These are phyloP conservation scores for Elanus axillaris DNA, from an alignment of 2,113 vertebrate species.

Conservation along the genomic window DNA sequence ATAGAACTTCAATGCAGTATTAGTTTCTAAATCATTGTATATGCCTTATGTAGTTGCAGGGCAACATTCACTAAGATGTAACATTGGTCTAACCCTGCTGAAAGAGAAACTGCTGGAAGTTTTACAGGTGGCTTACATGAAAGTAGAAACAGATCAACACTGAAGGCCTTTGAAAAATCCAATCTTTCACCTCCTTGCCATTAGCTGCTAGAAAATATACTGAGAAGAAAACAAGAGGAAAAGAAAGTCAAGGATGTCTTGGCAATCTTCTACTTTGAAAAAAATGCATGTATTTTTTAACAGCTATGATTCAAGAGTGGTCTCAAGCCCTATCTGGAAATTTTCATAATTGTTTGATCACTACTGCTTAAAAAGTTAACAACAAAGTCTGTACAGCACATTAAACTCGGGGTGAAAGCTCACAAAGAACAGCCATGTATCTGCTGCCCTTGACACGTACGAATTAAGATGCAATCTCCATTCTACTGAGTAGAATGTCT, in stretches of 20 bases:
- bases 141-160: not conserved
- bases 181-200: not conserved
- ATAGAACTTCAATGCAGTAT: not conserved
- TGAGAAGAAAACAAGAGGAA: not conserved
- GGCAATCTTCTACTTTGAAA: not conserved
- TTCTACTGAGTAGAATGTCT: not conserved
- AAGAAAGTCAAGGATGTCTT: not conserved
- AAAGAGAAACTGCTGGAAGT: not conserved
- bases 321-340: not conserved
- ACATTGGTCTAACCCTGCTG: not conserved
- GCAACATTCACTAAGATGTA: not conserved
- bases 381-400: not conserved
- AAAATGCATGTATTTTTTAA: not conserved
- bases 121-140: not conserved
- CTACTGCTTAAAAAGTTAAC: not conserved
- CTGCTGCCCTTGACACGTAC: not conserved
- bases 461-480: not conserved
- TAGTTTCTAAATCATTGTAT: not conserved
- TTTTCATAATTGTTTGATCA: not conserved
- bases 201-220: not conserved
- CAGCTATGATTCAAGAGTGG: not conserved
- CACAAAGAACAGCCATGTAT: not conserved
- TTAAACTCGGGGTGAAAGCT: not conserved
- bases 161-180: not conserved
- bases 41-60: not conserved